Conservation (phyloP, 2,113 vertebrate genomes). For the Varanus salvator region DNA sequence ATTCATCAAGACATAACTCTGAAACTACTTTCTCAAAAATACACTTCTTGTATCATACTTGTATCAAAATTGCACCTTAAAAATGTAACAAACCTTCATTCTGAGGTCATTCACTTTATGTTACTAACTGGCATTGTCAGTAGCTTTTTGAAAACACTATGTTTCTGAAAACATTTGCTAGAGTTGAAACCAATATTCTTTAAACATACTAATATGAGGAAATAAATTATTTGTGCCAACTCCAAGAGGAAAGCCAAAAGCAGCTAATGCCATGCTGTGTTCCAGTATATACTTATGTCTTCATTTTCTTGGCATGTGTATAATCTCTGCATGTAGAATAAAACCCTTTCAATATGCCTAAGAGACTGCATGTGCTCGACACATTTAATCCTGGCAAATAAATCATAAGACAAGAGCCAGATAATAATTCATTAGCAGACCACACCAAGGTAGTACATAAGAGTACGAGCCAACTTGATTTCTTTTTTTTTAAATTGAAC, state of each 20-base stretch:
- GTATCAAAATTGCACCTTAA: not conserved
- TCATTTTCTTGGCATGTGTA: not conserved
- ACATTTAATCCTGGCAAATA: not conserved
- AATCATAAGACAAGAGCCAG: not conserved
- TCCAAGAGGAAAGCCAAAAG: not conserved
- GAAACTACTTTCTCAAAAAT: not conserved
- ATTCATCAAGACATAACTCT: not conserved
- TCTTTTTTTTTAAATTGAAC: not conserved
- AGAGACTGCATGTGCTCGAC: not conserved
- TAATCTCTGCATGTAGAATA: constrained; percentile 1
- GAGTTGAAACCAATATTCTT: not conserved
- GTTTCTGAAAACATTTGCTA: not conserved
- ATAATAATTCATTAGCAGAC: not conserved
- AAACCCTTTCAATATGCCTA: not conserved
- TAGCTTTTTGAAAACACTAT: not conserved
- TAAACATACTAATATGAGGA: not conserved
- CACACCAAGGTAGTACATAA: not conserved
- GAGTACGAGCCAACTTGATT: not conserved
- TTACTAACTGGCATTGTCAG: not conserved
- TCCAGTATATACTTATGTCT: not conserved
- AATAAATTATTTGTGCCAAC: constrained; percentile 8
- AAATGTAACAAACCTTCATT: not conserved
- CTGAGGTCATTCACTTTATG: not conserved
- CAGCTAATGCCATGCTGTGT: not conserved
- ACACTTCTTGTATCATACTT: not conserved